Base-by-base conservation (phyloP, 2,797 vertebrate species). In the Halcyon badia region DNA sequence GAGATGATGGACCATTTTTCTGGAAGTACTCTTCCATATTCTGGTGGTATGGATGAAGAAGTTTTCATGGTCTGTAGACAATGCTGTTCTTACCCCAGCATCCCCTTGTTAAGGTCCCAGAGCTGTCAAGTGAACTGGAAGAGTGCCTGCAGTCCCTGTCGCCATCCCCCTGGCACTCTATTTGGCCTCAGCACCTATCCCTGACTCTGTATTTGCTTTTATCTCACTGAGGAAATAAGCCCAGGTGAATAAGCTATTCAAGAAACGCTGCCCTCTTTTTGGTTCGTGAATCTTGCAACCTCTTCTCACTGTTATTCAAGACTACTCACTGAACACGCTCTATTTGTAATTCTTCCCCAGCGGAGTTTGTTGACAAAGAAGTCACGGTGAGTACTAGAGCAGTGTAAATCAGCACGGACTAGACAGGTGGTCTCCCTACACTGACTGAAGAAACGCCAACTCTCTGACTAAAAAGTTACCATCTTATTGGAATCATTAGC, bases 161-260 rank as follows among this genome's bases (percentile, higher is more conserved):
- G 42, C 35, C 14, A 56, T 54, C 35, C 17, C 21, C 13, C 9
- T 31, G 39, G 56, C 30, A 64, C 42, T 41, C 70, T 69, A 2
- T 89, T 69, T 79, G 89, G 52, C 52, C 71, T 84, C 64, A 37
- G 62, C 66, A 66, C 31, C 48, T 77, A 82, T 84, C 35, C 28
- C 58, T 86, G 54, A 26, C 35, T 77, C 46, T 71, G 58, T 25
- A 14, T 82, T 88, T 90, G 15, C 15, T 91, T n/a, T 83, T 72
- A 83, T 31, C 56, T 81, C 71, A 84, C 69, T 48, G 33, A 91
- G 62, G 22, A 87, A 87, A 79, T 46, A 95, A 88, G 87, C 75
- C 35, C 62, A 86, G 90, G 83, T 31, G 72, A 94, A 76, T 87
- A 79, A 81, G 16, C 39, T 82, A 18, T 82, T 84, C 57, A 79